Conservation (phyloP, 2,797 vertebrate species). For the Adrianichthys oophorus region DNA sequence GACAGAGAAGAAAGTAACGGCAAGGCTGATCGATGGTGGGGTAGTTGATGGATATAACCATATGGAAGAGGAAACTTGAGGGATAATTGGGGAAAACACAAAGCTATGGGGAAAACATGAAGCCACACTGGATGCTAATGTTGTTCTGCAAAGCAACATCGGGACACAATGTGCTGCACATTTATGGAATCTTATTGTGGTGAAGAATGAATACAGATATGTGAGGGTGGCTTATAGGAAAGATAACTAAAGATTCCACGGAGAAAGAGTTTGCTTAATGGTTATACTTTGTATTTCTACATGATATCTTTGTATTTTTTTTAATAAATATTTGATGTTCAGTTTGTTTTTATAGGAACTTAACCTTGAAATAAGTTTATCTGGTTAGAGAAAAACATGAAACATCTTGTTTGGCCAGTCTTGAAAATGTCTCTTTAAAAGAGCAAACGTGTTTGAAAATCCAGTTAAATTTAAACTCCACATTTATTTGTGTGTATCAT, state of each 20-base stretch:
- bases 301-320: neutral
- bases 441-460: no score
- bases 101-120: constrained; percentile 27
- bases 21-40: constrained; percentile 62
- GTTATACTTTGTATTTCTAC: neutral
- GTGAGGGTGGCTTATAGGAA: constrained; percentile 7
- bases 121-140: constrained; percentile 44
- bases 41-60: constrained; percentile 62
- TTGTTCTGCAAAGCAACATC: constrained; percentile 34
- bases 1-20: constrained; percentile 62
- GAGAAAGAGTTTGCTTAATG: constrained; percentile 9
- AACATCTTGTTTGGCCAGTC: no score
- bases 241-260: constrained; percentile 19
- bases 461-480: no score
- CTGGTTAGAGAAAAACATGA: no score
- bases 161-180: constrained; percentile 33
- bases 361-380: no score
- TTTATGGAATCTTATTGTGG: constrained; percentile 14
- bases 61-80: constrained; percentile 58
- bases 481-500: no score
- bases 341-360: no score
- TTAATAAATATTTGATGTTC: no score
- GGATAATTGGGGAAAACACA: constrained; percentile 33
- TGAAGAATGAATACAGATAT: constrained; percentile 35
- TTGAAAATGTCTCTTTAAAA: no score